Evolutionary conservation across 2,888 invertebrate genomes (phyloP).

Genomic region (Ferrisia virgata): DNA sequence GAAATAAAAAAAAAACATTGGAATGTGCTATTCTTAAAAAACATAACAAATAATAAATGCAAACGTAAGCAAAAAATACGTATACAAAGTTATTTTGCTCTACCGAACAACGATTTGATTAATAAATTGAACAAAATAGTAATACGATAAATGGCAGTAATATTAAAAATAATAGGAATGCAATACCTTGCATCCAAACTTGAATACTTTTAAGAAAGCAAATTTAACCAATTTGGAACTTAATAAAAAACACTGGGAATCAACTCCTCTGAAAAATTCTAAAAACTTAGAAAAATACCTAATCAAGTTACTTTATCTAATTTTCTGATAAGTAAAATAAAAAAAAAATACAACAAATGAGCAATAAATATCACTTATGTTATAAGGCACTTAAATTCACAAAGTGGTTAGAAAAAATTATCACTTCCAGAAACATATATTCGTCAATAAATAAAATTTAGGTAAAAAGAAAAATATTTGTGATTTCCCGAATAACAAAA

Average conservation of each 20-base stretch:
- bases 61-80: slow-evolving; percentile 7
- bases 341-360: background rate
- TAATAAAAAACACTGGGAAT: background rate
- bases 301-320: background rate
- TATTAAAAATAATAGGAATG: background rate
- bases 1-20: background rate
- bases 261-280: background rate
- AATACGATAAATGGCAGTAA: background rate
- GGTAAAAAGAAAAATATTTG: background rate
- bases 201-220: background rate
- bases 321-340: background rate
- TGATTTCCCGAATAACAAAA: background rate
- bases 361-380: slow-evolving; percentile 24
- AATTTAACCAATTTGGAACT: background rate
- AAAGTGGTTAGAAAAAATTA: background rate
- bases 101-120: background rate
- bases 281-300: background rate
- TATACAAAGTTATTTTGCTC: background rate
- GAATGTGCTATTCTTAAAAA: slow-evolving; percentile 19
- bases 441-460: background rate
- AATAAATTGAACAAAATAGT: slow-evolving; percentile 5
- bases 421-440: too few relatives aligned
- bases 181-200: background rate
- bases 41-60: slow-evolving; percentile 15
- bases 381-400: slow-evolving; percentile 24